phyloP scores from a whole-genome alignment of 2,888 invertebrate species.

The Carpatolechia fugitivella region DNA sequence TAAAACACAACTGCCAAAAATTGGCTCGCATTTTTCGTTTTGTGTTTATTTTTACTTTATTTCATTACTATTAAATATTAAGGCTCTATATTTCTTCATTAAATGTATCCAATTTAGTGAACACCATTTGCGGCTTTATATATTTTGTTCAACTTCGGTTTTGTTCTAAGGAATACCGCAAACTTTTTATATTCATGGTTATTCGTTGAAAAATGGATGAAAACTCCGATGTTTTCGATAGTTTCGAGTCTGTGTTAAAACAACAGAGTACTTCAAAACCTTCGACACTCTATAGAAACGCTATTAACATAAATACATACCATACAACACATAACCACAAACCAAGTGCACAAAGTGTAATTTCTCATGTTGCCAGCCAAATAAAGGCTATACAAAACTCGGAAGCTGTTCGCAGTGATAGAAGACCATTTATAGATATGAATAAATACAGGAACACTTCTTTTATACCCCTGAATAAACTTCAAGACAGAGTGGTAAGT shows the following conservation, averaged over 20 bases:
- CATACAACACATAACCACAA: background rate
- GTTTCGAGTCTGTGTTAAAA: conserved; percentile 42
- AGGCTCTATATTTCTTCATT: no score
- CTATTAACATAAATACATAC: background rate
- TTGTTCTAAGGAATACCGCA: no score
- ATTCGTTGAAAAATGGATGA: conserved; percentile 24
- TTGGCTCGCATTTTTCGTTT: background rate
- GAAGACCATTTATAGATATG: conserved; percentile 21
- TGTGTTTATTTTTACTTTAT: background rate
- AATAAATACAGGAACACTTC: conserved; percentile 30
- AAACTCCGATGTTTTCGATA: conserved; percentile 21
- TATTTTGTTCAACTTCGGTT: no score
- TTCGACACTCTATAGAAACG: background rate
- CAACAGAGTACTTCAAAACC: conserved; percentile 25
- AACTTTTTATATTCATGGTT: background rate
- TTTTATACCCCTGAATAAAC: conserved; percentile 42
- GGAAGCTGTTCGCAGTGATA: conserved; percentile 34
- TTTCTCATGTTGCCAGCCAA: conserved; percentile 47
- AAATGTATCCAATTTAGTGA: no score
- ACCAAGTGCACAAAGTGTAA: conserved; percentile 39
- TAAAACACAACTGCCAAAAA: background rate
- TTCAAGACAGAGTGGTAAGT: conserved; percentile 24
- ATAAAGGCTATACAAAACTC: conserved; percentile 55
- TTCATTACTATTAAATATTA: background rate
- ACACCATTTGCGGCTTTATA: no score